Conservation (phyloP, 2,888 invertebrate genomes). For the Amaurobius ferox region DNA sequence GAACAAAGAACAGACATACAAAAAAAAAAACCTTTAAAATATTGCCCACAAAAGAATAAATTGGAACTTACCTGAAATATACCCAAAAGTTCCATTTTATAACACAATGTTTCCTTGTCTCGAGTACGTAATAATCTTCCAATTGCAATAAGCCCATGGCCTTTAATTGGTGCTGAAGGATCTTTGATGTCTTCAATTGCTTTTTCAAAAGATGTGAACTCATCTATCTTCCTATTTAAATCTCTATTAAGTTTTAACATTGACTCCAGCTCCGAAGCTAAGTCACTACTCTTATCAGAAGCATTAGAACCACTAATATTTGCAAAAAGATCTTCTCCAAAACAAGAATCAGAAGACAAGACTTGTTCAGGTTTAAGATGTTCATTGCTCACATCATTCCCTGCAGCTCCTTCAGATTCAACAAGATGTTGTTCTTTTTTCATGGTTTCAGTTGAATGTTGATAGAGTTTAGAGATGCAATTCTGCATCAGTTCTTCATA, state of each 20-base stretch:
- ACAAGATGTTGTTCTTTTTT: not conserved
- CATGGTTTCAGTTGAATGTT: not conserved
- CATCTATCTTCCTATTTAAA: not conserved
- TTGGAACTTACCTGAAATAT: conserved; percentile 37
- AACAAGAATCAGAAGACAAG: not conserved
- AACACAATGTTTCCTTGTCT: conserved; percentile 81
- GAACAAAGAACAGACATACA: too few relatives aligned
- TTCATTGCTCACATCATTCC: not conserved
- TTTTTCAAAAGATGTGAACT: conserved; percentile 32
- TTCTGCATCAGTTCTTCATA: conserved; percentile 24
- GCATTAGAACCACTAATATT: not conserved
- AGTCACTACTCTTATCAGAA: not conserved
- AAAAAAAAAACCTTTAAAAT: too few relatives aligned
- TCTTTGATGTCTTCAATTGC: conserved; percentile 82
- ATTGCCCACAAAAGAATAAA: too few relatives aligned
- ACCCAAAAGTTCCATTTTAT: conserved; percentile 32
- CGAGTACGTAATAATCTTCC: conserved; percentile 84
- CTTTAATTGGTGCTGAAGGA: conserved; percentile 86
- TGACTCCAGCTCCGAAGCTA: not conserved
- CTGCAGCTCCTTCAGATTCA: not conserved
- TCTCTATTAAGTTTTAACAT: not conserved
- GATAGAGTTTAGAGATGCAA: not conserved
- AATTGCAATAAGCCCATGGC: conserved; percentile 86
- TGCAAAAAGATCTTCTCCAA: too few relatives aligned
- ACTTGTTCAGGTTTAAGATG: not conserved